Percentiles rank a stretch among this genome's conserved stretches.
These are phyloP conservation scores for Salarias fasciatus DNA, from an alignment of 2,797 vertebrate genomes.

Conservation along the genomic window DNA sequence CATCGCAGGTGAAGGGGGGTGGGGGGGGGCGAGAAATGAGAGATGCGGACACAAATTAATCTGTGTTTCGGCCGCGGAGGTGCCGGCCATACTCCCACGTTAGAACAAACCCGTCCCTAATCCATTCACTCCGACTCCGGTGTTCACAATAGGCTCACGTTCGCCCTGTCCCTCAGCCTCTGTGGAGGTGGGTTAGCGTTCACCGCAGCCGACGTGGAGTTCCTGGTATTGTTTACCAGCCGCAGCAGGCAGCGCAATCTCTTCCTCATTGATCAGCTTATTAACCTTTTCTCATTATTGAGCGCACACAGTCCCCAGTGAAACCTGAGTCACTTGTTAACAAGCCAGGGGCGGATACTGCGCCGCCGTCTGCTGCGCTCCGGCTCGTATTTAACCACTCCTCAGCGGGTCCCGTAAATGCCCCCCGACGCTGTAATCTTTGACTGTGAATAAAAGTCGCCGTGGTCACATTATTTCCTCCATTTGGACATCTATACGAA, in stretches of 20 bases:
- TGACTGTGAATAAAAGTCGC: slow-evolving; percentile 5
- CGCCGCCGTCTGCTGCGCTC: too few species aligned
- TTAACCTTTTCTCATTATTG: slow-evolving; percentile 72
- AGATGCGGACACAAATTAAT: slow-evolving; percentile 59
- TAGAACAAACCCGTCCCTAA: slow-evolving; percentile 20
- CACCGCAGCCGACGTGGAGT: too few species aligned
- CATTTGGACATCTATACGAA: slow-evolving; percentile 6
- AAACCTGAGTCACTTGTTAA: slow-evolving; percentile 65
- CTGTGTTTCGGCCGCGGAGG: slow-evolving; percentile 50
- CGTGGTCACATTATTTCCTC: slow-evolving; percentile 6
- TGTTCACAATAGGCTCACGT: neutral
- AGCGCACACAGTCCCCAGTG: slow-evolving; percentile 35
- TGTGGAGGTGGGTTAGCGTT: too few species aligned
- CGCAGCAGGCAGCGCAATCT: slow-evolving; percentile 1
- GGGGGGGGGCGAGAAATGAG: slow-evolving; percentile 12
- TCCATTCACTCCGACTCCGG: slow-evolving; percentile 27
- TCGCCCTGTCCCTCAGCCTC: too few species aligned
- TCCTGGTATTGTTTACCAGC: slow-evolving; percentile 47
- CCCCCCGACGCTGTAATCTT: too few species aligned
- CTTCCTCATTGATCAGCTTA: slow-evolving; percentile 70
- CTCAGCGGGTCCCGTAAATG: too few species aligned
- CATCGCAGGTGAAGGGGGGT: slow-evolving; percentile 49
- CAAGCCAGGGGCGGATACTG: slow-evolving; percentile 25
- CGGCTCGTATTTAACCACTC: too few species aligned
- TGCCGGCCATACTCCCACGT: slow-evolving; percentile 31